Evolutionary conservation across 2,797 vertebrate species (phyloP), one percentile per base, ranked within the genome.

Genomic region (Zalophus californianus): DNA sequence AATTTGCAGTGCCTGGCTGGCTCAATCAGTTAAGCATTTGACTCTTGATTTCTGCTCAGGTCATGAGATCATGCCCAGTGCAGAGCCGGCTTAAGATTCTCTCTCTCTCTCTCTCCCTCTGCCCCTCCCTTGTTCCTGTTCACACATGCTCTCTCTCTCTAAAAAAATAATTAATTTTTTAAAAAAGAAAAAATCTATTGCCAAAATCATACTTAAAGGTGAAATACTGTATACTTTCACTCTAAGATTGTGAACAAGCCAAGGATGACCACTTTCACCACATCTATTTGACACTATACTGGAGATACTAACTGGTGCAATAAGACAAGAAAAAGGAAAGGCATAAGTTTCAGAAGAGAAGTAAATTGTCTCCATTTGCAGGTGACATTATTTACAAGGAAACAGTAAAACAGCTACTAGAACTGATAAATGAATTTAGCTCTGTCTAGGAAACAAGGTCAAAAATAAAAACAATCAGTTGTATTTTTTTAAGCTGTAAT

Each of bases 241-340:
- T 88, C 52, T 88, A 88, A 88, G n/a, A 54, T 52, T 38, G 44
- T 52, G 73, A 78, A 52, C n/a, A 66, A 29, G 10, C 75, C 60
- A 79, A 62, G 60, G 29, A 77, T 50, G 38, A 62, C 32, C 41
- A 35, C 29, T 62, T 72, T 70, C 50, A 86, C 7, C 35, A 56
- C 35, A 38, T 56, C 23, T 56, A 13, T 86, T 68, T 21, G 25
- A 38, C 48, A 50, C 68, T 27, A 13, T 52, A 16, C 23, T 38
- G 21, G 23, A 35, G n/a, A n/a, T 52, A 23, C 83, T 68, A 16
- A 14, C 62, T 10, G 3, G 62, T 86, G 20, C 54, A 48, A 48
- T 75, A 62, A 75, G 54, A 29, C 54, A 88, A 88, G 38, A 25
- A 88, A 75, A 88, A 75, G 14, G 20, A 27, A 56, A 75, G 41